Base-by-base conservation (phyloP, 2,113 vertebrate species). In the Pelvicachromis taeniatus region DNA sequence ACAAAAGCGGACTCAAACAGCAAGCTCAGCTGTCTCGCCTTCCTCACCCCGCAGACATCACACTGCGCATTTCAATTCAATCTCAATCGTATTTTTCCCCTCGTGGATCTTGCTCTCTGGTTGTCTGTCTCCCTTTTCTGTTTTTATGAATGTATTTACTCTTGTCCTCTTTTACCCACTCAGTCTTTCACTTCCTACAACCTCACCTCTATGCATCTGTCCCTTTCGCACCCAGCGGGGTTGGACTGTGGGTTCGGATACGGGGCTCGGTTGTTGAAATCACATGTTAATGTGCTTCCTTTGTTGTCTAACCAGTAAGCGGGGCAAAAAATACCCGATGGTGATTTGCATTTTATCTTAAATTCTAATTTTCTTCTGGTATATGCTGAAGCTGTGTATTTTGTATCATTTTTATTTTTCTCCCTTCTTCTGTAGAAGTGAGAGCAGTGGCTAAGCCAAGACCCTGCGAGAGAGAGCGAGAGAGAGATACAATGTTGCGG, bases 221-320 rank as follows among this genome's bases (percentile, higher is more conserved):
- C 73, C 82, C 77, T 55, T 82, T 83, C 73, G 45, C 58, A 59
- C 50, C 45, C 45, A 31, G 54, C 14, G 1, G 73, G 77, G 56
- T 53, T 40, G 70, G 52, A 58, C 9, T 50, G 68, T 29, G 73
- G 83, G 84, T 9, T 54, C 53, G 85, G 55, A 88, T 87, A 83
- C 73, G 89, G 92, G 91, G 92, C 77, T 87, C 92, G 93, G 75
- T 87, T 94, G 93, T 91, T 91, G 86, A 93, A 95, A 95, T 95
- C 87, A 93, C 94, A 96, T 96, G 94, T 95, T 96, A 95, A 96
- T 96, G 93, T 81, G 91, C 90, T 91, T 92, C 91, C 94, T 95
- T 96, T 96, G 95, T 96, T 96, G 95, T 96, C 93, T 94, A 95
- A 96, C 93, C 93, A 94, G 93, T 95, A 96, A 96, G 95, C 93